Percentiles rank a stretch among this genome's conserved stretches.
Conservation (phyloP, 2,797 vertebrate genomes). For the Monodelphis domestica region DNA sequence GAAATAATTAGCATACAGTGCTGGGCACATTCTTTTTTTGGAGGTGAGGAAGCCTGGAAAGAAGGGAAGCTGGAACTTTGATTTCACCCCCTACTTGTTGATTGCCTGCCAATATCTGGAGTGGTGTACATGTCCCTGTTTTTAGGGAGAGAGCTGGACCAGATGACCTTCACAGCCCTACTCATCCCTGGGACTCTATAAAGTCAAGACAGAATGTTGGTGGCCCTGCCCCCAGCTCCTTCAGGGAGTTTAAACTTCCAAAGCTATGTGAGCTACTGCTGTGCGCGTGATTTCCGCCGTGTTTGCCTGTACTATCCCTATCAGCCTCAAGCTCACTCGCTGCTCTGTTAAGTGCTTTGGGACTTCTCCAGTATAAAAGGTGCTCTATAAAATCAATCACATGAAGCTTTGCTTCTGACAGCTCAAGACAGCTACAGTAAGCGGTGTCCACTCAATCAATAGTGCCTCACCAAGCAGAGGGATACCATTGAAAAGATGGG, state of each 20-base stretch:
- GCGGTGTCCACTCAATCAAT: slow-evolving; percentile 72
- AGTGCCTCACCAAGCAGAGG: slow-evolving; percentile 64
- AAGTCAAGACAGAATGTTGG: not conserved
- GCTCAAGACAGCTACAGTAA: slow-evolving; percentile 63
- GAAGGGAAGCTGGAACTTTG: not conserved
- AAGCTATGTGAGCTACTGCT: fast-evolving
- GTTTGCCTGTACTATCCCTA: slow-evolving; percentile 10
- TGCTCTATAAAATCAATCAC: slow-evolving; percentile 77
- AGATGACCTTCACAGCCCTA: not conserved
- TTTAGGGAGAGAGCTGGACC: not conserved
- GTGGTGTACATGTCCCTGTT: not conserved
- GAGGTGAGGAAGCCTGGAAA: not conserved
- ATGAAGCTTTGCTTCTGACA: slow-evolving; percentile 62
- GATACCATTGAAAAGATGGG: slow-evolving; percentile 68
- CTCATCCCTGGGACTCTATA: not conserved
- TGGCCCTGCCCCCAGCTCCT: not conserved
- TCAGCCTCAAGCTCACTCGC: slow-evolving; percentile 48
- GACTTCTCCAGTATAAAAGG: slow-evolving; percentile 76
- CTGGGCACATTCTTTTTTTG: no score
- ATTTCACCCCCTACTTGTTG: not conserved
- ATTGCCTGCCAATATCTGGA: not conserved
- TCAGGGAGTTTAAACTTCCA: slow-evolving; percentile 22
- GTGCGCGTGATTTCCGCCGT: fast-evolving
- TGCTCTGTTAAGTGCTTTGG: slow-evolving; percentile 73
- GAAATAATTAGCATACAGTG: not conserved